Evolutionary conservation across 2,888 invertebrate species (phyloP).

Genomic region (Norana najaformis): DNA sequence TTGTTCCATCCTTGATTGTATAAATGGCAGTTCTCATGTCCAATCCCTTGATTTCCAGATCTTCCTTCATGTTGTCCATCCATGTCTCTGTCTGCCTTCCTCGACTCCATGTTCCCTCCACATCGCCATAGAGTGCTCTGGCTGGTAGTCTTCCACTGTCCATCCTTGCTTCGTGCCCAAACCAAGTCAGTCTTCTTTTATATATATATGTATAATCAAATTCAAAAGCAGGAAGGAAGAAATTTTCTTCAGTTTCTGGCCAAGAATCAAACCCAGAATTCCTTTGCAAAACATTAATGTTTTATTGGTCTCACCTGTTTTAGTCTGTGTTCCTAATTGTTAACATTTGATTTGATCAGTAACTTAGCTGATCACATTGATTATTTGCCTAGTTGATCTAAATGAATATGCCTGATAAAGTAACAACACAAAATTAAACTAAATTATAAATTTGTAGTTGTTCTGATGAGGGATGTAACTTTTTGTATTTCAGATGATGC

Average conservation of each 20-base stretch:
- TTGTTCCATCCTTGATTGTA: too few relatives aligned
- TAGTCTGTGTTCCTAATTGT: background rate
- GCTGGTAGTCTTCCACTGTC: too few relatives aligned
- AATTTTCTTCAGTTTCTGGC: background rate
- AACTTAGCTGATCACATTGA: background rate
- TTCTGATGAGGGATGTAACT: background rate
- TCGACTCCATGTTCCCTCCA: too few relatives aligned
- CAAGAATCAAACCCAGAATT: background rate
- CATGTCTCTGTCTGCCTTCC: too few relatives aligned
- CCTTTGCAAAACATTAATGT: background rate
- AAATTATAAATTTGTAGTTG: background rate
- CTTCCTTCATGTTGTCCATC: too few relatives aligned
- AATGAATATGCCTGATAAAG: background rate
- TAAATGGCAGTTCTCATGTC: too few relatives aligned
- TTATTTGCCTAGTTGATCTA: background rate
- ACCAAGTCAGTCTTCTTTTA: too few relatives aligned
- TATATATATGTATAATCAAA: too few relatives aligned
- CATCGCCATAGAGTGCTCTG: too few relatives aligned
- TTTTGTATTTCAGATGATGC: constrained; percentile 9
- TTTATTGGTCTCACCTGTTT: background rate
- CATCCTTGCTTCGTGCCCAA: too few relatives aligned
- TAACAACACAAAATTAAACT: background rate
- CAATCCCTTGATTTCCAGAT: too few relatives aligned
- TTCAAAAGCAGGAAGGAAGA: background rate
- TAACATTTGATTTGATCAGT: background rate